These are phyloP conservation scores for Spinus pinus DNA, from an alignment of 2,797 vertebrate genomes.

Conservation along the genomic window DNA sequence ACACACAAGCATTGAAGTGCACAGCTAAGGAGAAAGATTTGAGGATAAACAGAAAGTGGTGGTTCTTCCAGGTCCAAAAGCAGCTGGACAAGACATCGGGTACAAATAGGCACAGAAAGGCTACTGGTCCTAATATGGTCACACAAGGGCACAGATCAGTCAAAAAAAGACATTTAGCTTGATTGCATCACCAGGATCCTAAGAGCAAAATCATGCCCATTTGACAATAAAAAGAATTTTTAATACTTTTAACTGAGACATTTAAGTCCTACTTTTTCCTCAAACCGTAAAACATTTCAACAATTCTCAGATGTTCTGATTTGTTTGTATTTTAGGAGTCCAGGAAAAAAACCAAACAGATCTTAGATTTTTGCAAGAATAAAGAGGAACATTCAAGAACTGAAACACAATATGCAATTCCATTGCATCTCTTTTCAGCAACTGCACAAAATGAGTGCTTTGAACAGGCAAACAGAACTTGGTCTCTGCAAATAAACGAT, in stretches of 20 bases:
- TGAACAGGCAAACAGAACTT: neutral
- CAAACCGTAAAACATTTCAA: neutral
- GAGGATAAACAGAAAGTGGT: neutral
- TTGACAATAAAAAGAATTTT: neutral
- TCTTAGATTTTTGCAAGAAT: neutral
- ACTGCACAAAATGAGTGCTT: neutral
- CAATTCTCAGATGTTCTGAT: neutral
- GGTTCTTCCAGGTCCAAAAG: neutral
- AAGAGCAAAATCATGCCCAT: neutral
- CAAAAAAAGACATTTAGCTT: rapidly evolving
- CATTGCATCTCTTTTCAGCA: neutral
- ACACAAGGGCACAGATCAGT: neutral
- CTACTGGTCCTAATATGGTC: neutral
- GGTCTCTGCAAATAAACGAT: neutral
- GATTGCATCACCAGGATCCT: neutral
- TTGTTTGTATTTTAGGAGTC: neutral
- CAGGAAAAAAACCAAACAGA: neutral
- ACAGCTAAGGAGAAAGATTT: neutral
- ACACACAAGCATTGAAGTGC: neutral
- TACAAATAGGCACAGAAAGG: neutral
- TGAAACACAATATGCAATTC: neutral
- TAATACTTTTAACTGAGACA: neutral
- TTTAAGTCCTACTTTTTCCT: neutral
- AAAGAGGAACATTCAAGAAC: neutral
- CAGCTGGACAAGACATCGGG: neutral